Evolutionary conservation across 2,113 vertebrate genomes (phyloP).

Genomic region (Heterochromis multidens): DNA sequence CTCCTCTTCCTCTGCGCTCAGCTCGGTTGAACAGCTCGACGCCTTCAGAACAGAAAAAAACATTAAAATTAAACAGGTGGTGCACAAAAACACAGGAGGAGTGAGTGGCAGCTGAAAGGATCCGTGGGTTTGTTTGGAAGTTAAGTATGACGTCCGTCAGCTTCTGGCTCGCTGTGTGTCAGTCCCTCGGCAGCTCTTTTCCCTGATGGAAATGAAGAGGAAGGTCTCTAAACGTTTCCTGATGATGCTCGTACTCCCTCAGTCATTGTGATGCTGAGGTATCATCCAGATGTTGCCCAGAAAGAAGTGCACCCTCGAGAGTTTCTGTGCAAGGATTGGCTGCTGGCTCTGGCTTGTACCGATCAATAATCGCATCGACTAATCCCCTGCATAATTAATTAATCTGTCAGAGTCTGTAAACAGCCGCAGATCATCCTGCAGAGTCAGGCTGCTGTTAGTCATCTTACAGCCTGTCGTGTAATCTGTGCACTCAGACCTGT

Average conservation of each 20-base stretch:
- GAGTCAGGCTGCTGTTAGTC: neutral
- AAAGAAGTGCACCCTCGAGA: neutral
- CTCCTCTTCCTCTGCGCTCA: neutral
- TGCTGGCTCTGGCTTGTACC: neutral
- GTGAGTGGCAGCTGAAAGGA: conserved; percentile 4
- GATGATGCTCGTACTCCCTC: neutral
- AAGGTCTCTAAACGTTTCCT: neutral
- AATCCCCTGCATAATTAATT: neutral
- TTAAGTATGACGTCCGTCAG: neutral
- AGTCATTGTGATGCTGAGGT: no score
- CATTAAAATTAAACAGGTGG: neutral
- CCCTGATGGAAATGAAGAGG: neutral
- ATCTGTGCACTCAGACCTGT: no score
- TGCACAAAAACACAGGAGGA: neutral
- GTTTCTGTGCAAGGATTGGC: neutral
- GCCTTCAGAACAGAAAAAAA: neutral
- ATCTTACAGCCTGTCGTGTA: neutral
- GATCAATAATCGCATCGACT: neutral
- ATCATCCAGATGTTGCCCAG: no score
- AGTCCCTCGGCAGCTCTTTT: neutral
- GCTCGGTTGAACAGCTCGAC: neutral
- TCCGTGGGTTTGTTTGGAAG: neutral
- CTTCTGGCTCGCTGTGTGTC: neutral
- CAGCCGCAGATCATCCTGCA: neutral
- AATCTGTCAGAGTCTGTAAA: neutral